A percentile compares a stretch with the other conserved stretches of the same genome.
Conservation (phyloP, 2,113 vertebrate species). For the Mastomys natalensis region DNA sequence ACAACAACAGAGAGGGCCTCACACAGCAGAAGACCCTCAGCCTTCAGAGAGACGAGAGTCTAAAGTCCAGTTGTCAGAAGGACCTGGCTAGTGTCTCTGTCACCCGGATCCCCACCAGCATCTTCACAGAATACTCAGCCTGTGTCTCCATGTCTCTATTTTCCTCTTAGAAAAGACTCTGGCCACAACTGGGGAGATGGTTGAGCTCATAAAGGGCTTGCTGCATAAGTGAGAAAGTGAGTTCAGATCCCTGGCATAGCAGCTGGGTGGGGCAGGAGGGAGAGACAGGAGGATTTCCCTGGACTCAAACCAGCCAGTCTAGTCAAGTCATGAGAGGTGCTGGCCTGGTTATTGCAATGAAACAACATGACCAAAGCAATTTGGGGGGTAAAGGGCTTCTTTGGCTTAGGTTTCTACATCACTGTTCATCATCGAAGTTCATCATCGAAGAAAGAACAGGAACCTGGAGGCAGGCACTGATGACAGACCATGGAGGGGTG, state of each 20-base stretch:
- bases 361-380: neutral
- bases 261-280: neutral
- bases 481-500: neutral
- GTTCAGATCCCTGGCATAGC: neutral
- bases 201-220: too few species aligned
- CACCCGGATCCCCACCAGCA: fast-evolving
- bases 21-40: neutral
- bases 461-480: neutral
- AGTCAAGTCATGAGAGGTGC: neutral
- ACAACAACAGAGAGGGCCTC: neutral
- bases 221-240: neutral
- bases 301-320: neutral
- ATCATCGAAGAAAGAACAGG: neutral
- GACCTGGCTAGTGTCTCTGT: neutral
- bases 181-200: neutral
- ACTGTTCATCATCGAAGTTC: neutral
- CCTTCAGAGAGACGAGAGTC: neutral
- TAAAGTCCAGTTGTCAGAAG: fast-evolving
- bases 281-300: neutral
- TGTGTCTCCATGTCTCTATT: neutral
- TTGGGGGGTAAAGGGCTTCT: neutral
- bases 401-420: neutral
- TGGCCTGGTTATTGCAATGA: neutral
- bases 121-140: neutral
- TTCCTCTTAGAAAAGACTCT: neutral